These are phyloP conservation scores for Manduca sexta DNA, from an alignment of 1,140 invertebrate genomes.

Conservation along the genomic window DNA sequence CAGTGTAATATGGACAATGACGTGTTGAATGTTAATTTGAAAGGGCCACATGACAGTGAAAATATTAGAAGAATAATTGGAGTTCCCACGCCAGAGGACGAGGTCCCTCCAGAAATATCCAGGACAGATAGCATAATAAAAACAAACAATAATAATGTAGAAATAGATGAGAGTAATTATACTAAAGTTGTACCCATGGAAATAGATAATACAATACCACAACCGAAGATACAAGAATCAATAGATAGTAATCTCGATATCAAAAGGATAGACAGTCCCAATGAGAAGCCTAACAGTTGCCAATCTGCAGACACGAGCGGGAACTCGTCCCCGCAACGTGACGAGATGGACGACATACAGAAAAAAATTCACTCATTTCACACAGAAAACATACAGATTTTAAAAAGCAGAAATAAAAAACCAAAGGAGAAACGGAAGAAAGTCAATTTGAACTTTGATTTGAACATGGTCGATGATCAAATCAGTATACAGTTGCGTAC, in stretches of 20 bases:
- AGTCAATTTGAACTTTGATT: constrained; percentile 70
- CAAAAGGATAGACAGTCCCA: constrained; percentile 47
- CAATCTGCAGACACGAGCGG: constrained; percentile 68
- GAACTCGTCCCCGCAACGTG: constrained; percentile 65
- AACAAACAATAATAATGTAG: constrained; percentile 53
- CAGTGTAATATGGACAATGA: constrained; percentile 57
- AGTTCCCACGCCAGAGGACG: constrained; percentile 54
- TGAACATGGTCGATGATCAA: constrained; percentile 71
- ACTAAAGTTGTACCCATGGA: constrained; percentile 62
- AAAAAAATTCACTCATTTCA: constrained; percentile 76
- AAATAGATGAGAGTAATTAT: constrained; percentile 48
- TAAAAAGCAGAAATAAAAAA: constrained; percentile 76
- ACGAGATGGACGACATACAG: constrained; percentile 75
- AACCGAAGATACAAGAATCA: constrained; percentile 48
- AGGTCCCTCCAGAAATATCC: constrained; percentile 38
- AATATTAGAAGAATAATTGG: constrained; percentile 62
- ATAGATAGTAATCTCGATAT: constrained; percentile 41
- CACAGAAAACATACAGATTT: constrained; percentile 74
- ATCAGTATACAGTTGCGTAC: constrained; percentile 68
- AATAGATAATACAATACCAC: constrained; percentile 53
- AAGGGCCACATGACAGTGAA: constrained; percentile 48
- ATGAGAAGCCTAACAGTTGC: constrained; percentile 53
- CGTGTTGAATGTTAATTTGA: constrained; percentile 50
- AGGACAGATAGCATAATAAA: constrained; percentile 37
- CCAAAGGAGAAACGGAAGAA: constrained; percentile 72